These are phyloP conservation scores for Electrona antarctica DNA, from an alignment of 2,113 vertebrate species.

Conservation along the genomic window DNA sequence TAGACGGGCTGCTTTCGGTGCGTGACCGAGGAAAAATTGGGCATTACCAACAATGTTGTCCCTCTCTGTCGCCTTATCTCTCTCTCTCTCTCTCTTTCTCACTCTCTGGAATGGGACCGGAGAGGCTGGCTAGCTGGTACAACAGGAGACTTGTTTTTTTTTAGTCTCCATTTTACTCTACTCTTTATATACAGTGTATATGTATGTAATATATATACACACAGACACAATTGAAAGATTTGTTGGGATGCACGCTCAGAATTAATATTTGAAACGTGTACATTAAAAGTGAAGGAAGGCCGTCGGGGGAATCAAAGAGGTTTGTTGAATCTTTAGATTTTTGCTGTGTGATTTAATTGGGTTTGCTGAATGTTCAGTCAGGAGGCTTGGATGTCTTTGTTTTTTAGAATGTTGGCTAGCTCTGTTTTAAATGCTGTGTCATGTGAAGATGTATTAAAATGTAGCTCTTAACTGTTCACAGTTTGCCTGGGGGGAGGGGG, in stretches of 20 bases:
- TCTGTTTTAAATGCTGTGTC: constrained; percentile 11
- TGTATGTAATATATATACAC: too few relatives aligned
- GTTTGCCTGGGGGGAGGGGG: not conserved
- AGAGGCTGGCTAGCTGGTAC: not conserved
- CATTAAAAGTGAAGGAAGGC: constrained; percentile 11
- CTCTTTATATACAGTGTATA: too few relatives aligned
- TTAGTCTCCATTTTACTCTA: constrained; percentile 6
- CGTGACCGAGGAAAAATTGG: too few relatives aligned
- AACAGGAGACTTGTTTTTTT: not conserved
- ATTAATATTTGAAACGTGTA: constrained; percentile 36
- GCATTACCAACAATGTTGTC: not conserved
- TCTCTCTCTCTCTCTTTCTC: constrained; percentile 9
- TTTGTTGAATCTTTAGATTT: constrained; percentile 5
- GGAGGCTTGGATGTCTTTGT: not conserved
- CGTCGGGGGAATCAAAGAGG: not conserved
- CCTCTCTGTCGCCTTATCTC: constrained; percentile 5
- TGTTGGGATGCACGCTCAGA: too few relatives aligned
- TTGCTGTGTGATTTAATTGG: constrained; percentile 34
- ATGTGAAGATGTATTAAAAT: constrained; percentile 3
- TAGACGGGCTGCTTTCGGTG: too few relatives aligned
- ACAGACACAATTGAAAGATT: too few relatives aligned
- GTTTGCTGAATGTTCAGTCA: constrained; percentile 8
- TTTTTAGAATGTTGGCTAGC: constrained; percentile 5
- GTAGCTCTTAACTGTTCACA: constrained; percentile 23
- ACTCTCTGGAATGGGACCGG: constrained; percentile 16